Conservation (phyloP, 2,888 invertebrate genomes). For the Tenthredo amoena region DNA sequence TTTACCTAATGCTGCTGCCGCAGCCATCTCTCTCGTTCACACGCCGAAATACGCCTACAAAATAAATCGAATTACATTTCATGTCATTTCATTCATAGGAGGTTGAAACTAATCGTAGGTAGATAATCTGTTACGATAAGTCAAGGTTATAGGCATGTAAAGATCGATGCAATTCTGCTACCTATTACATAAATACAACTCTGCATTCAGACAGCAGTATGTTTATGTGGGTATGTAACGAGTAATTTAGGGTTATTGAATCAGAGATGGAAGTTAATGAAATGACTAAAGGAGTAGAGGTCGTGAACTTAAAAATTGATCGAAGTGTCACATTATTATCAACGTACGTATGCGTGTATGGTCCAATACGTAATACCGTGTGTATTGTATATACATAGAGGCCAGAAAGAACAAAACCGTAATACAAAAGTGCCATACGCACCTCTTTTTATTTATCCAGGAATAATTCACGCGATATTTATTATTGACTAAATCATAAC, state of each 20-base stretch:
- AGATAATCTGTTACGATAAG: neutral
- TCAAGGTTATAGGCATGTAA: conserved; percentile 8
- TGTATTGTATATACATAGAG: neutral
- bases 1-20: conserved; percentile 53
- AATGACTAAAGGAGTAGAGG: conserved; percentile 58
- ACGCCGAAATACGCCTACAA: conserved; percentile 47
- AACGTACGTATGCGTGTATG: conserved; percentile 24
- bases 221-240: neutral
- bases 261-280: conserved; percentile 61
- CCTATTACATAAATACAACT: neutral
- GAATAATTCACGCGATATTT: neutral
- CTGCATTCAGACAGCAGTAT: neutral
- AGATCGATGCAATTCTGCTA: conserved; percentile 28
- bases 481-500: conserved; percentile 49
- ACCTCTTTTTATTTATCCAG: conserved; percentile 38
- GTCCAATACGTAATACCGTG: neutral
- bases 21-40: conserved; percentile 52
- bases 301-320: conserved; percentile 65
- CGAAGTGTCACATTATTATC: conserved; percentile 58
- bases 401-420: neutral
- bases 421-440: neutral
- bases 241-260: conserved; percentile 60
- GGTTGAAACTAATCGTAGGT: neutral
- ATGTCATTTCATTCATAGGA: neutral
- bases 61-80: conserved; percentile 16